Conservation (phyloP, 2,888 invertebrate genomes). For the Vesta saturnalis region DNA sequence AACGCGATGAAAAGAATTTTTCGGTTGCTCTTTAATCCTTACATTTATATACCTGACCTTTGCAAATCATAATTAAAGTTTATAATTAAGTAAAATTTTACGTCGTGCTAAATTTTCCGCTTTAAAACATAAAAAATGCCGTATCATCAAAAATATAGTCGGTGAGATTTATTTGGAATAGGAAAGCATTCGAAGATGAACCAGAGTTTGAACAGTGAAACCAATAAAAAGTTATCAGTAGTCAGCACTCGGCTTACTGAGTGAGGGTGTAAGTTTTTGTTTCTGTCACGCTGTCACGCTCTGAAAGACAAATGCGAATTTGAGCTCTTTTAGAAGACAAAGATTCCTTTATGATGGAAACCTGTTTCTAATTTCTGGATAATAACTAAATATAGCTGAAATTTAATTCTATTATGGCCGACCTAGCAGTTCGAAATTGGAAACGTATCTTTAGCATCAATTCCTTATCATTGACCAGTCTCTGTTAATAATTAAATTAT, state of each 20-base stretch:
- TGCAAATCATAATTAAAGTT: constrained; percentile 1
- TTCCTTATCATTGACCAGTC: neutral
- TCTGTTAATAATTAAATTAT: neutral
- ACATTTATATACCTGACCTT: neutral
- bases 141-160: constrained; percentile 36
- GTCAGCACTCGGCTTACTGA: constrained; percentile 44
- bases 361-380: constrained; percentile 30
- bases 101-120: neutral
- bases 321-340: constrained; percentile 38
- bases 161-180: constrained; percentile 33
- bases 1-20: constrained; percentile 21
- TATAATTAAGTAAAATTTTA: constrained; percentile 26
- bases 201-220: constrained; percentile 41
- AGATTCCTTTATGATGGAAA: constrained; percentile 36
- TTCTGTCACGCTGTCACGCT: constrained; percentile 45
- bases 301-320: constrained; percentile 46
- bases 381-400: constrained; percentile 4
- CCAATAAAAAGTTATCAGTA: constrained; percentile 50
- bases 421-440: neutral
- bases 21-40: constrained; percentile 24
- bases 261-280: constrained; percentile 45
- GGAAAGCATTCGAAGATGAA: constrained; percentile 43
- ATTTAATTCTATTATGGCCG: constrained; percentile 4
- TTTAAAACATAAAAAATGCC: constrained; percentile 21
- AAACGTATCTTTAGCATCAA: constrained; percentile 2